phyloP scores from a whole-genome alignment of 2,888 invertebrate species.

The Synergus japonicus region DNA sequence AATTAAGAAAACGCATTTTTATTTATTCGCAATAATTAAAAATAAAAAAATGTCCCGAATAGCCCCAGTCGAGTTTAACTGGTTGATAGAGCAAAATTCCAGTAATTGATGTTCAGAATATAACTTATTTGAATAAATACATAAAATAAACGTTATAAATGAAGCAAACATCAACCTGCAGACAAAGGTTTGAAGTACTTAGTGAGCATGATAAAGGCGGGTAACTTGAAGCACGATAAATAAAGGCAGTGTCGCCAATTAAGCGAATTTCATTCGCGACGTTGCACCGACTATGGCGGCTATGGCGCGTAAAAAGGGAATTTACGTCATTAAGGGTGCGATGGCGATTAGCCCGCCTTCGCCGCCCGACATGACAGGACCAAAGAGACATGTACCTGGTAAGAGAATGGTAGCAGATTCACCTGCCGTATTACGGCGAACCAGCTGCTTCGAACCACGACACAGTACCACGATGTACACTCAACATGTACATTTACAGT shows the following conservation, averaged over 20 bases:
- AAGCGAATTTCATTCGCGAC: constrained; percentile 66
- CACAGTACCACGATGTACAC: constrained; percentile 28
- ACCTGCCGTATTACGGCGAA: constrained; percentile 64
- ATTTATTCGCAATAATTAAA: too few species aligned
- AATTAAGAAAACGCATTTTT: too few species aligned
- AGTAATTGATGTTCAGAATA: neutral
- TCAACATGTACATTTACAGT: constrained; percentile 20
- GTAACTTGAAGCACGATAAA: constrained; percentile 62
- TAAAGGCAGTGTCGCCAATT: constrained; percentile 70
- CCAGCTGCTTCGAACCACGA: constrained; percentile 49
- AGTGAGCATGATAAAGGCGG: constrained; percentile 45
- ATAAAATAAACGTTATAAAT: neutral
- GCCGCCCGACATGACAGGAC: constrained; percentile 52
- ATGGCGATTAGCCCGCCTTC: constrained; percentile 70
- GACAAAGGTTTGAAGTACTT: constrained; percentile 8
- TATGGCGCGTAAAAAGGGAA: constrained; percentile 54
- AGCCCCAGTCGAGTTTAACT: too few species aligned
- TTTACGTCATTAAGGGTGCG: constrained; percentile 71
- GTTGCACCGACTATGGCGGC: constrained; percentile 48
- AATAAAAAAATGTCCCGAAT: too few species aligned
- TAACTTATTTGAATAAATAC: neutral
- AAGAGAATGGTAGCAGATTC: constrained; percentile 66
- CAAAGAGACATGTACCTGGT: constrained; percentile 47
- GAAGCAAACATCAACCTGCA: neutral
- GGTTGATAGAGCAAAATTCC: too few species aligned